Evolutionary conservation across 2,888 invertebrate genomes (phyloP), one percentile per base, ranked within the genome.

Genomic region (Scrobipalpa atriplicella): DNA sequence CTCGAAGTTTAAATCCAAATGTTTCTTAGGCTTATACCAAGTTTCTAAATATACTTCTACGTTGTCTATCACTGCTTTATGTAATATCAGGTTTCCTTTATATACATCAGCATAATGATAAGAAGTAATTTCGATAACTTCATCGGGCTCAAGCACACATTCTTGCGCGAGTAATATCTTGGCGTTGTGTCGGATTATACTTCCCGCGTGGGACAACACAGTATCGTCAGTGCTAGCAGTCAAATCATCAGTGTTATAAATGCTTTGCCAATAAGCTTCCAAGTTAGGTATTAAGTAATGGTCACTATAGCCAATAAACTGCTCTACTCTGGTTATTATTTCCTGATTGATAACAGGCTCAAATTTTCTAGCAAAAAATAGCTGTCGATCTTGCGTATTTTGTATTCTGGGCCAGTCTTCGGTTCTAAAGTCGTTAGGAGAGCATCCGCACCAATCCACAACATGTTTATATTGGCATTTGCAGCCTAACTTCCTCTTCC

Each of bases 371-470:
- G 98, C 99, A 89, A 99, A 99, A 91, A 96, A 99, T 68, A 98
- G 89, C 71, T 97, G 96, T 69, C 96, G 94, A 68, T 95, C 94
- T 78, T 95, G 95, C 0, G 98, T 97, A 67, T 95, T 95, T 86
- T 96, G 94, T 72, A 98, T 94, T 70, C 97, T 93, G 0, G 95
- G 89, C 95, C 97, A 98, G 85, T 98, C 98, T 68, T 96, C 96
- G 0, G 95, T 94, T 78, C 96, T 96, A 81, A 99, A 98, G 86
- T 98, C 98, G 84, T 99, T 98, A 0, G 99, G 99, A 67, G 99
- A 99, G 83, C 99, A 99, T 0, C 99, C 99, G 82, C 99, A 99
- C 99, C 99, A 99, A 85, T 99, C 99, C 0, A 99, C 99, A 3
- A 99, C 97, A 86, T 98, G 98, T 84, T 98, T 98, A 85, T 99